Conservation (phyloP, 2,888 invertebrate genomes). For the Megaustenia siamemsis region DNA sequence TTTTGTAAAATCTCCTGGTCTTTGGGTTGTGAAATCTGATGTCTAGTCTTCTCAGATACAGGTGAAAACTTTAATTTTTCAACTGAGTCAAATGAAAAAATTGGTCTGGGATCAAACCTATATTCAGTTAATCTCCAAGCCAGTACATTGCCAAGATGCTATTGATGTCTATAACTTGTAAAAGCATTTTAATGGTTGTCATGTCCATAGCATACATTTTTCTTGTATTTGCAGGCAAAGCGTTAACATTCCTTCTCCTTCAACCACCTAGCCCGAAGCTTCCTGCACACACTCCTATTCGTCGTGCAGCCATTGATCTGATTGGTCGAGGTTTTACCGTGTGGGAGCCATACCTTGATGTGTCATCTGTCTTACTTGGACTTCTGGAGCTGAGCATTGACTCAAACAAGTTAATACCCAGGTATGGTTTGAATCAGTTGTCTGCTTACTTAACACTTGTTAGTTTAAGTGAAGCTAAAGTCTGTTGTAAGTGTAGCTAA, state of each 20-base stretch:
- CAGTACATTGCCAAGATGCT: too few species aligned
- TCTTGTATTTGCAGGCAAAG: slow-evolving; percentile 84
- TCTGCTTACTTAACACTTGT: neutral
- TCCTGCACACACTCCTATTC: slow-evolving; percentile 91
- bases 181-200: too few species aligned
- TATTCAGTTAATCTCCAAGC: too few species aligned
- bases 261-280: slow-evolving; percentile 90
- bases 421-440: slow-evolving; percentile 63
- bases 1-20: too few species aligned
- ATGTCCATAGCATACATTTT: too few species aligned
- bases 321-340: slow-evolving; percentile 98
- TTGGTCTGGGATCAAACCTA: too few species aligned
- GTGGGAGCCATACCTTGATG: slow-evolving; percentile 98
- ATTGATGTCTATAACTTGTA: too few species aligned
- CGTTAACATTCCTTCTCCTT: slow-evolving; percentile 93
- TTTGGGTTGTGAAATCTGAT: too few species aligned
- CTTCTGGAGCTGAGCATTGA: slow-evolving; percentile 84
- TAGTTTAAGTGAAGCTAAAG: neutral
- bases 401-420: slow-evolving; percentile 78
- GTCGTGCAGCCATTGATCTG: slow-evolving; percentile 96
- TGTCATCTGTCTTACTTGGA: slow-evolving; percentile 91
- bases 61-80: too few species aligned
- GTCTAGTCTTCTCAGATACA: too few species aligned
- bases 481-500: too few species aligned
- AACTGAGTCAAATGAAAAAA: too few species aligned